Evolutionary conservation across 2,888 invertebrate species (phyloP).

Genomic region (Pristionchus maxplancki): DNA sequence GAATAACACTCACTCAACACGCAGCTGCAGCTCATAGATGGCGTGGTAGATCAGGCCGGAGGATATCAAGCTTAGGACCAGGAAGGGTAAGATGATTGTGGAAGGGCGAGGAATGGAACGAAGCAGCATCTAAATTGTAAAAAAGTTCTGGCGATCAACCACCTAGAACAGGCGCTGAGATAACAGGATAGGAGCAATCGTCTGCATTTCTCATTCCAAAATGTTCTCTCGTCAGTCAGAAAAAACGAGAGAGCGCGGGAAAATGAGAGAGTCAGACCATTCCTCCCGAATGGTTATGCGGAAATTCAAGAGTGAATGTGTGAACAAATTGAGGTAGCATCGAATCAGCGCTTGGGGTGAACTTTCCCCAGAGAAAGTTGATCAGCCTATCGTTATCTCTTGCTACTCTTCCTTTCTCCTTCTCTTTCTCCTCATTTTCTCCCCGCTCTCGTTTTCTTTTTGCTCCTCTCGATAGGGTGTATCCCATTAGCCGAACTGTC

Average conservation of each 20-base stretch:
- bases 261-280: too few species aligned
- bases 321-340: not conserved
- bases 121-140: not conserved
- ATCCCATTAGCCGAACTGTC: not conserved
- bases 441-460: not conserved
- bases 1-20: slow-evolving; percentile 17
- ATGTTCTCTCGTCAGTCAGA: too few species aligned
- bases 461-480: not conserved
- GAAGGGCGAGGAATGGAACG: slow-evolving; percentile 9
- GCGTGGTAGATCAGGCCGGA: slow-evolving; percentile 1
- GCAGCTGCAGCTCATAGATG: slow-evolving; percentile 41
- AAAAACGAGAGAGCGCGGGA: too few species aligned
- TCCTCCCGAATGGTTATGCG: too few species aligned
- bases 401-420: not conserved
- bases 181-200: too few species aligned
- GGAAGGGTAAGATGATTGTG: not conserved
- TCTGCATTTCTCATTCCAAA: too few species aligned
- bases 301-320: too few species aligned
- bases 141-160: too few species aligned
- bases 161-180: too few species aligned
- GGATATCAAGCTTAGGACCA: not conserved
- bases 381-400: slow-evolving; percentile 7
- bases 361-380: not conserved
- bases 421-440: slow-evolving; percentile 6
- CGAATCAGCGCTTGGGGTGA: not conserved